Conservation (phyloP, 2,113 vertebrate species). For the Pao palembangensis region DNA sequence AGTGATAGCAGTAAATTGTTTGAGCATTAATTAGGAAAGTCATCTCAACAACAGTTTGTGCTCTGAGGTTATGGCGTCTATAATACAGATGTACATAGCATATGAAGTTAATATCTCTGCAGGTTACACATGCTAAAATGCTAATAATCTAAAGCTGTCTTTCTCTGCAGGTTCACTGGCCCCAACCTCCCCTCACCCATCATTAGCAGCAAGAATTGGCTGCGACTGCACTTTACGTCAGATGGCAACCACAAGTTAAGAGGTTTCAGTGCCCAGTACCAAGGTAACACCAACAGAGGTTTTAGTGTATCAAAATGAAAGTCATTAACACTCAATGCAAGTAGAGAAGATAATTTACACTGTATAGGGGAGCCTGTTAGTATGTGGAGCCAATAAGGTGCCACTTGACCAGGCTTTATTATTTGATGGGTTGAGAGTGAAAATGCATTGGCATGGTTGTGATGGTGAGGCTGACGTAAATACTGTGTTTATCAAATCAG, state of each 20-base stretch:
- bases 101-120: constrained; percentile 1
- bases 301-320: neutral
- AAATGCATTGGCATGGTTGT: too few species aligned
- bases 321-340: too few species aligned
- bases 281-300: constrained; percentile 76
- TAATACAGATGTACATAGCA: neutral
- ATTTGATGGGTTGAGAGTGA: too few species aligned
- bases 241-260: constrained; percentile 95
- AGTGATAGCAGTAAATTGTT: neutral
- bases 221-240: constrained; percentile 91
- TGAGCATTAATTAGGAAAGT: neutral
- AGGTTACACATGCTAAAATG: neutral
- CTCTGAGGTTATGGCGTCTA: neutral
- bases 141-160: neutral
- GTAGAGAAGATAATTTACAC: too few species aligned
- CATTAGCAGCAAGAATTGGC: constrained; percentile 99
- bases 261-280: constrained; percentile 96
- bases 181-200: constrained; percentile 91
- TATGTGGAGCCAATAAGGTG: too few species aligned
- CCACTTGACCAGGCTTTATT: too few species aligned
- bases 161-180: constrained; percentile 87
- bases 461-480: too few species aligned
- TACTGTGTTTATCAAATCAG: constrained; percentile 44
- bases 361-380: too few species aligned
- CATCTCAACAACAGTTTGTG: neutral